Evolutionary conservation across 1,140 invertebrate genomes (phyloP).

Genomic region (Conus betulinus): DNA sequence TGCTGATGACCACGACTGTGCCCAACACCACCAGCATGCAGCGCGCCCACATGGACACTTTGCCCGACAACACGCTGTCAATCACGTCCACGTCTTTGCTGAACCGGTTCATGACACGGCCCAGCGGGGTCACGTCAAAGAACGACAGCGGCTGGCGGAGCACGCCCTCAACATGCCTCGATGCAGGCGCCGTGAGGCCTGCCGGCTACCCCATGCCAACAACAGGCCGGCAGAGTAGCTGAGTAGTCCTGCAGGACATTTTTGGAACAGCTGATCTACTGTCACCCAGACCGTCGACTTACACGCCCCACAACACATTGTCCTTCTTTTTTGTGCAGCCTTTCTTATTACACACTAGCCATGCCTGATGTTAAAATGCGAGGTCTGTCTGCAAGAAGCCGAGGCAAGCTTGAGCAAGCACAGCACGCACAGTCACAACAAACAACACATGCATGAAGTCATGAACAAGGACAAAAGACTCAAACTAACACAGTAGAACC

Average conservation of each 20-base stretch:
- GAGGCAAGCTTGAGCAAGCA: too few relatives aligned
- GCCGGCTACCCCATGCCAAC: slow-evolving; percentile 73
- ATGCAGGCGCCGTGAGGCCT: slow-evolving; percentile 84
- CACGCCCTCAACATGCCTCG: slow-evolving; percentile 81
- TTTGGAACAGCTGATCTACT: background rate
- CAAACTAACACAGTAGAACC: too few relatives aligned
- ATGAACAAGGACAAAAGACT: too few relatives aligned
- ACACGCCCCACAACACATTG: too few relatives aligned
- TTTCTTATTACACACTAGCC: too few relatives aligned
- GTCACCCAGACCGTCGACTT: background rate
- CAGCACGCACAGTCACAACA: too few relatives aligned
- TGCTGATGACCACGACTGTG: slow-evolving; percentile 46
- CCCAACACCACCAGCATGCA: background rate
- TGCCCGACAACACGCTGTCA: slow-evolving; percentile 56
- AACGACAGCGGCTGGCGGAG: slow-evolving; percentile 58
- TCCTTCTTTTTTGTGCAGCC: too few relatives aligned
- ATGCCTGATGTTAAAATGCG: too few relatives aligned
- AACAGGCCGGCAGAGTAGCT: background rate
- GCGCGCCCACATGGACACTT: slow-evolving; percentile 44
- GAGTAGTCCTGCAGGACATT: slow-evolving; percentile 40
- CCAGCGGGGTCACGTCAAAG: slow-evolving; percentile 64
- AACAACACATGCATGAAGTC: too few relatives aligned
- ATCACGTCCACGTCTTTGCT: slow-evolving; percentile 57
- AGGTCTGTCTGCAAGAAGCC: too few relatives aligned
- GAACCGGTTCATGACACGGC: slow-evolving; percentile 59